Percentiles rank a stretch among this genome's conserved stretches.
phyloP scores from a whole-genome alignment of 2,797 vertebrate genomes.

The Pseudochirops cupreus region DNA sequence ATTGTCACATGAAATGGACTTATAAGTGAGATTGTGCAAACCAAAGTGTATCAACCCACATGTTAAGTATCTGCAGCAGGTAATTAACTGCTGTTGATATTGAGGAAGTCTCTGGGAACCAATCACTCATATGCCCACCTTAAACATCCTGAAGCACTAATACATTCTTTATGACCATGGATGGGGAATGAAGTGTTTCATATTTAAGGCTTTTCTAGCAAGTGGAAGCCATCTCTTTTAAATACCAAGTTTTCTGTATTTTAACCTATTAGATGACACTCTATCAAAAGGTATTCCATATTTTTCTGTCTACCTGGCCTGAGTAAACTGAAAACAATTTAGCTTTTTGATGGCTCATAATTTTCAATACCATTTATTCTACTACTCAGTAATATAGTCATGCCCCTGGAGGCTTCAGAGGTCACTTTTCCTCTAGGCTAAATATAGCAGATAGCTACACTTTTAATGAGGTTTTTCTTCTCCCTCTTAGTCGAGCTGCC shows the following conservation, averaged over 20 bases:
- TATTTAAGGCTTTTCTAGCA: not conserved
- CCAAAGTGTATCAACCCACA: constrained; percentile 51
- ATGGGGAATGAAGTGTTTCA: constrained; percentile 37
- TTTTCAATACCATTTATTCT: not conserved
- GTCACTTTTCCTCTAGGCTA: not conserved
- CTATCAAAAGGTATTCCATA: not conserved
- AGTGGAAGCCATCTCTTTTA: constrained; percentile 22
- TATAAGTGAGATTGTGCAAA: constrained; percentile 42
- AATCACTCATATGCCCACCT: constrained; percentile 30
- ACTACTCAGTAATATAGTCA: not conserved
- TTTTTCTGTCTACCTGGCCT: not conserved
- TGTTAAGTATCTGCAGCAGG: constrained; percentile 44
- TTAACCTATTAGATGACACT: constrained; percentile 31
- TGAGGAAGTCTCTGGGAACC: constrained; percentile 46
- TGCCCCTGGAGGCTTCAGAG: not conserved
- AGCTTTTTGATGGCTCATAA: constrained; percentile 20
- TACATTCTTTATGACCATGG: not conserved
- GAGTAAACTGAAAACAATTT: constrained; percentile 11
- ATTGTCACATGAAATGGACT: constrained; percentile 39
- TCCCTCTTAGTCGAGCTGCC: not conserved
- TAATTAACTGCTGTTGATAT: constrained; percentile 32
- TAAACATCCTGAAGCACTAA: constrained; percentile 30
- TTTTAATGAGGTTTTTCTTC: not conserved
- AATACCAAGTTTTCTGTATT: constrained; percentile 22
- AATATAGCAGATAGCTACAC: not conserved